Evolutionary conservation across 2,113 vertebrate genomes (phyloP), one percentile per base, ranked within the genome.

Genomic region (Macaca nemestrina): DNA sequence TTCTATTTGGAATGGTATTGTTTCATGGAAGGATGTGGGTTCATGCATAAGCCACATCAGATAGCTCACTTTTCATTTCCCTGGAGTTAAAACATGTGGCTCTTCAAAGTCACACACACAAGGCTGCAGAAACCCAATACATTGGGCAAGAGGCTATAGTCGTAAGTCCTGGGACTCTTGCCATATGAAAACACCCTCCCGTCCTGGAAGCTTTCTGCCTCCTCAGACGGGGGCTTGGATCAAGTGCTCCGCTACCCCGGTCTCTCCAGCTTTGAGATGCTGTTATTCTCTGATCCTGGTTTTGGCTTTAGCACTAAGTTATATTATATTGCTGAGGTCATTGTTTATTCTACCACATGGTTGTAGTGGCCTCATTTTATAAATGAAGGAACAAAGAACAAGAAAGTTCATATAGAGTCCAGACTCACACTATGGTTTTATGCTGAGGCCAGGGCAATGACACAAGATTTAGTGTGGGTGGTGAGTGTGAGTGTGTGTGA

Each of bases 351-450:
- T 92, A 88, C 70, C 7, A 12, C 78, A 9, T 27, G 79, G 73
- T 40, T 84, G 32, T 70, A 68, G 70, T 83, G 67, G 88, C 84
- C 75, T 90, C 22, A 0, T 84, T 90, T 88, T 81, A 81, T 85
- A 94, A 96, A 94, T 48, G 76, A 97, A 73, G 57, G 50, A 88
- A 93, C 70, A 91, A 94, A 93, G 81, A 91, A 68, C 38, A 76
- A 91, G 81, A 91, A 95, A 95, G 84, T 96, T 94, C 89, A 90
- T 40, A 3, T 27, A 90, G 43, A 94, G 91, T 86, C 72, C 81
- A 94, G 11, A 52, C 20, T 95, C 64, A 84, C 84, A 72, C 55
- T 43, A 20, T 8, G 57, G 43, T 18, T 92, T 95, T 79, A 25
- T 22, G 22, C 43, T 1, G 13, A 70, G 52, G 70, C 16, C 43